Percentiles rank a stretch among this genome's conserved stretches.
Conservation (phyloP, 2,797 vertebrate species). For the Cephalopachus bancanus region DNA sequence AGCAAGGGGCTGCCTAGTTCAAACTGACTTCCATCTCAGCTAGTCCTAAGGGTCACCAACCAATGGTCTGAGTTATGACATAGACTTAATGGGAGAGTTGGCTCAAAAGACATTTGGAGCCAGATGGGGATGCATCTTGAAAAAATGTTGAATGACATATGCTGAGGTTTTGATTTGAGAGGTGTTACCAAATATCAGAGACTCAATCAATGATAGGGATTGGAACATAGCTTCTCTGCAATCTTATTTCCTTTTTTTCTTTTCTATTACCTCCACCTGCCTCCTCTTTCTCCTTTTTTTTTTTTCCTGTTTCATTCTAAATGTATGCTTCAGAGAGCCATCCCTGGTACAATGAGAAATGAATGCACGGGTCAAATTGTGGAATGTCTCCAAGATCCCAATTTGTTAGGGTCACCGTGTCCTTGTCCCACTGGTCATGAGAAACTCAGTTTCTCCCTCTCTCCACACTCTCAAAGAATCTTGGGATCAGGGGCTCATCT, state of each 20-base stretch:
- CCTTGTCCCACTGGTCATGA: background rate
- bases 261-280: background rate
- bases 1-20: background rate
- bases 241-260: background rate
- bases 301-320: background rate
- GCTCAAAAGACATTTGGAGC: background rate
- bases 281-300: background rate
- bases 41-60: background rate
- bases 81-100: background rate
- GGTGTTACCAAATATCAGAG: background rate
- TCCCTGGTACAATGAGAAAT: background rate
- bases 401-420: background rate
- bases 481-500: background rate
- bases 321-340: background rate
- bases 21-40: background rate
- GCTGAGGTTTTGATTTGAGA: conserved; percentile 40
- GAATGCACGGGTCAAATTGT: background rate
- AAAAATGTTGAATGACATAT: background rate
- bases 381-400: background rate
- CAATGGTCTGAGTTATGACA: background rate
- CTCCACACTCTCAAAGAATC: background rate
- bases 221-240: background rate
- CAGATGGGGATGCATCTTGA: background rate
- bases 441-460: background rate
- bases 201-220: background rate